Evolutionary conservation across 2,113 vertebrate species (phyloP).

Genomic region (Zosterops japonicus): DNA sequence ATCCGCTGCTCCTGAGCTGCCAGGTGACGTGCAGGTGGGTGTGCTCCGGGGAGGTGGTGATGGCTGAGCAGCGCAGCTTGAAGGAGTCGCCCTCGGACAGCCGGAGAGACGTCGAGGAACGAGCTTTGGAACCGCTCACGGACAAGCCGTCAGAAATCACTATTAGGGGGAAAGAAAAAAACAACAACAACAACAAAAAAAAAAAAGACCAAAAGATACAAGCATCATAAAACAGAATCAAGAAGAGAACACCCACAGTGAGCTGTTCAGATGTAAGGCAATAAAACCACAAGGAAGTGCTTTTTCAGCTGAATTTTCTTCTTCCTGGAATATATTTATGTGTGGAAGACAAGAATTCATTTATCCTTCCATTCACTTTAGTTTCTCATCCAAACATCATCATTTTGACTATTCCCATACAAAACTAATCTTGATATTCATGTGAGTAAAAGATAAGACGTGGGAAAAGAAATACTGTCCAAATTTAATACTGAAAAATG

Average conservation of each 20-base stretch:
- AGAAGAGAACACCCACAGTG: background rate
- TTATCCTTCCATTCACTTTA: background rate
- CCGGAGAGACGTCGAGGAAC: conserved; percentile 2
- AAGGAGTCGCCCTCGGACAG: conserved; percentile 84
- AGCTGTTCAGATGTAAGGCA: background rate
- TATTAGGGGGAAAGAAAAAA: background rate
- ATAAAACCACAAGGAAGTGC: background rate
- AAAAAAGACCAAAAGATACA: background rate
- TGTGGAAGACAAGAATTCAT: background rate
- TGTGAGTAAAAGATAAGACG: background rate
- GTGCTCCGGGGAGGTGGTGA: conserved; percentile 72
- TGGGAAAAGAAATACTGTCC: background rate
- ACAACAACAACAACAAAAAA: background rate
- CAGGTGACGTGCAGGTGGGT: conserved; percentile 89
- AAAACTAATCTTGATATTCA: background rate
- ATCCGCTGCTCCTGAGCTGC: conserved; percentile 75
- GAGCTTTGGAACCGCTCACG: conserved; percentile 66
- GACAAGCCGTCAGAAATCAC: conserved; percentile 86
- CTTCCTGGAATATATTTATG: too few relatives aligned
- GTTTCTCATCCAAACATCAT: background rate
- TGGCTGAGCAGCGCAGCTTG: conserved; percentile 81
- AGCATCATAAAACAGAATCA: background rate
- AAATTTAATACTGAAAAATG: background rate
- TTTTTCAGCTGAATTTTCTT: too few relatives aligned
- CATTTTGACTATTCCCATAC: background rate